A percentile compares a stretch with the other conserved stretches of the same genome.
Conservation (phyloP, 2,888 invertebrate species). For the Mycogona germanica region DNA sequence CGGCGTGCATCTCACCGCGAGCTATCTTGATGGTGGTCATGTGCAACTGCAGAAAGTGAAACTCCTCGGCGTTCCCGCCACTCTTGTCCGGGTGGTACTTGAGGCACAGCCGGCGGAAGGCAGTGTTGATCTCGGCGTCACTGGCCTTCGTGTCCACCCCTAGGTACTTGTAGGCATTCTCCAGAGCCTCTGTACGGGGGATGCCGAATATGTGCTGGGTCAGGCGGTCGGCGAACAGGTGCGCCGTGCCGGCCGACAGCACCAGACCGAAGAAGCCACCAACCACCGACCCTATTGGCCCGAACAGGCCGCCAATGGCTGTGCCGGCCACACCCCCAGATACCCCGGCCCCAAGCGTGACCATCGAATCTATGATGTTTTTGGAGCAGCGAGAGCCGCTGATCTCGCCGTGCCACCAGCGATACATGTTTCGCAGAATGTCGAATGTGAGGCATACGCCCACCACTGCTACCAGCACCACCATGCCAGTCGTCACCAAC, state of each 20-base stretch:
- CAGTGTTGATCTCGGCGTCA: constrained; percentile 2
- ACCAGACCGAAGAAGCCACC: background rate
- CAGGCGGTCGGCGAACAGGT: background rate
- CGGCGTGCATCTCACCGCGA: background rate
- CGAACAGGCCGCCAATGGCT: background rate
- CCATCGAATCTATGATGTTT: background rate
- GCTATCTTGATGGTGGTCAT: background rate
- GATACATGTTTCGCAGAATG: background rate
- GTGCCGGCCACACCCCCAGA: background rate
- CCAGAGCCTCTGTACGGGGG: background rate
- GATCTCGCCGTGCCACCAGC: constrained; percentile 5
- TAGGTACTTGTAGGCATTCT: constrained; percentile 3
- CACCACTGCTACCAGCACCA: constrained; percentile 7
- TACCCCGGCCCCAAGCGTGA: background rate
- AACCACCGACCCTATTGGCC: background rate
- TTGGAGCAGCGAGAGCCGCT: constrained; percentile 1
- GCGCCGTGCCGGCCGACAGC: background rate
- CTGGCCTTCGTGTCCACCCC: background rate
- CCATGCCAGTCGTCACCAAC: background rate
- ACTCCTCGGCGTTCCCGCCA: background rate
- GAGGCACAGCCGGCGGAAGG: constrained; percentile 6
- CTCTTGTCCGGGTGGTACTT: constrained; percentile 7
- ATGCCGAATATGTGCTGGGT: constrained; percentile 1
- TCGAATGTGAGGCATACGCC: background rate
- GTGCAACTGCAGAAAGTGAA: constrained; percentile 1